Conservation (phyloP, 2,888 invertebrate species). For the Epirrhoe alternata region DNA sequence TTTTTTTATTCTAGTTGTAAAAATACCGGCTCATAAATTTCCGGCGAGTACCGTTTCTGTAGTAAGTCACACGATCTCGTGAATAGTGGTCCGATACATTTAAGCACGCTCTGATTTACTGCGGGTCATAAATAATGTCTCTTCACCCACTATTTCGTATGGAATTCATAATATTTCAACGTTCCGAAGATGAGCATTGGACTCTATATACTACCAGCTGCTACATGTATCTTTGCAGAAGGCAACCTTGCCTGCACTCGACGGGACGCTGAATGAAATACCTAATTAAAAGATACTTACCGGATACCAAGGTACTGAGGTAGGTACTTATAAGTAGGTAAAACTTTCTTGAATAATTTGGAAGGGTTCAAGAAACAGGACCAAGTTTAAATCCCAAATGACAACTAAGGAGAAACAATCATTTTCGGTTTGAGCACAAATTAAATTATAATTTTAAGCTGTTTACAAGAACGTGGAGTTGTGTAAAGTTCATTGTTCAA, state of each 20-base stretch:
- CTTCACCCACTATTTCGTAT: constrained; percentile 61
- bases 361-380: constrained; percentile 17
- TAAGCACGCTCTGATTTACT: constrained; percentile 67
- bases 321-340: neutral
- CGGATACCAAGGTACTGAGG: neutral
- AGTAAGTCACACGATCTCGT: constrained; percentile 43
- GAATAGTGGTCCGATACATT: constrained; percentile 60
- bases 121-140: constrained; percentile 66
- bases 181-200: constrained; percentile 17
- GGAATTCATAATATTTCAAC: constrained; percentile 56
- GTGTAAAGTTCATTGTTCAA: constrained; percentile 23
- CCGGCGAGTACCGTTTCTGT: constrained; percentile 38
- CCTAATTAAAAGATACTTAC: neutral
- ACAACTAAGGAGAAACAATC: constrained; percentile 29
- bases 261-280: neutral
- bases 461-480: constrained; percentile 26
- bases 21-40: constrained; percentile 58
- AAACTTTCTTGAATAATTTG: constrained; percentile 21
- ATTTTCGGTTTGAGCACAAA: constrained; percentile 30
- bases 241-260: neutral
- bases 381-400: constrained; percentile 29
- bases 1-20: constrained; percentile 43
- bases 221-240: neutral
- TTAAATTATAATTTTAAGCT: constrained; percentile 33
- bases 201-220: neutral